Evolutionary conservation across 2,888 invertebrate species (phyloP), one percentile per base, ranked within the genome.

Genomic region (Steromphala cineraria): DNA sequence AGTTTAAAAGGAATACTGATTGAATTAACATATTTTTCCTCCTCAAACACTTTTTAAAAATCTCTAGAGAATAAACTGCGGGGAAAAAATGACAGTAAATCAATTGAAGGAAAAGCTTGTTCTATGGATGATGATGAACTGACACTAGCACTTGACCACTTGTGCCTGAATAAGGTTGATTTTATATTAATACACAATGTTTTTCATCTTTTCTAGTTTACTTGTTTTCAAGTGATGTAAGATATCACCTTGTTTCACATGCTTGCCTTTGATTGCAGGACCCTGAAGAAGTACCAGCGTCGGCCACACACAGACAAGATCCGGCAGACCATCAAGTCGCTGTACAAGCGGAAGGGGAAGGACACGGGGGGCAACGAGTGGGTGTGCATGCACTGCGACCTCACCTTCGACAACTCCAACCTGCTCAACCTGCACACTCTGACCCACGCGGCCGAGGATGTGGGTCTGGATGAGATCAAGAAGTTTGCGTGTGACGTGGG

Each of bases 361-460:
- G 87, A 92, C 83, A 86, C 82, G 53, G 88, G 87, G 15, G 89
- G 87, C 10, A 89, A 87, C 74, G 90, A 90, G 78, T 91, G 90
- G 93, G 92, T 87, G 92, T 94, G 92, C 90, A 94, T 80, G 84
- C 94, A 85, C 87, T 94, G 94, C 87, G 91, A 91, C 80, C 89
- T 94, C 76, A 92, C 92, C 13, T 94, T 94, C 86, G 92, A 93
- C 86, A 92, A 93, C 81, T 87, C 92, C 31, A 93, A 89, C 71
- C 88, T 95, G 10, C 92, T 95, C 17, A 94, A 94, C 88, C 90
- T 95, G 31, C 95, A 95, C 88, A 94, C 94, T 0, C 90, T 95
- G 24, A 93, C 94, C 4, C 95, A 95, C 86, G 94, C 94, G 24
- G 94, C 94, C 2, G 93, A 93, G 80, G 91, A 92, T 83, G 91